These are phyloP conservation scores for Sphaerodactylus townsendi DNA, from an alignment of 2,113 vertebrate genomes.

Conservation along the genomic window DNA sequence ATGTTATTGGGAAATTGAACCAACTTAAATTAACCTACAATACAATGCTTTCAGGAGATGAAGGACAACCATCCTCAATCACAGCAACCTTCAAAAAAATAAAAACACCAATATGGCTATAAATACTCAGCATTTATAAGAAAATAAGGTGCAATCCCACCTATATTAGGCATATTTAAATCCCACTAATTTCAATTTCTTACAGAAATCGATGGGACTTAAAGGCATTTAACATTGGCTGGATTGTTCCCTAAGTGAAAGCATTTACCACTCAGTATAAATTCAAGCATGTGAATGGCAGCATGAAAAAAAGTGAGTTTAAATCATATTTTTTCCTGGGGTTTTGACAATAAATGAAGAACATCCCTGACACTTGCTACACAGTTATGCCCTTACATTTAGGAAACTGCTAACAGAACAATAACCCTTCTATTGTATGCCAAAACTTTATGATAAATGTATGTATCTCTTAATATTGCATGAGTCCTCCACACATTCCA, in stretches of 20 bases:
- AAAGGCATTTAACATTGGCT: constrained; percentile 1
- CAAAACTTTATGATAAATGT: not conserved
- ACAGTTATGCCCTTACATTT: not conserved
- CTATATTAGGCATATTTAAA: constrained; percentile 13
- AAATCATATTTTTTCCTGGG: not conserved
- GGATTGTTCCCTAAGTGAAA: not conserved
- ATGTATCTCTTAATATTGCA: not conserved
- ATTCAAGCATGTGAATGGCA: constrained; percentile 28
- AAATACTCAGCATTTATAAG: constrained; percentile 6
- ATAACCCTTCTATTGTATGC: constrained; percentile 9
- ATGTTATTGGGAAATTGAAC: constrained; percentile 53
- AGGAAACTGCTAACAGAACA: not conserved
- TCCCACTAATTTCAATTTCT: constrained; percentile 7
- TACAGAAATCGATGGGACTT: not conserved
- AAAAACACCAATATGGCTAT: constrained; percentile 43
- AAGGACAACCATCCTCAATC: constrained; percentile 10
- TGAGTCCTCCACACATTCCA: not conserved
- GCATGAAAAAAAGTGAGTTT: not conserved
- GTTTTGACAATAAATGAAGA: constrained; percentile 19
- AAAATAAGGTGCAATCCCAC: constrained; percentile 8
- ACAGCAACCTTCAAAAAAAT: not conserved
- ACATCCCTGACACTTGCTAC: not conserved
- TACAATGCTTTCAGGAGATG: not conserved
- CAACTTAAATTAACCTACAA: constrained; percentile 2
- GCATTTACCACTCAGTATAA: not conserved